Evolutionary conservation across 2,797 vertebrate genomes (phyloP).

Genomic region (Champsocephalus gunnari): DNA sequence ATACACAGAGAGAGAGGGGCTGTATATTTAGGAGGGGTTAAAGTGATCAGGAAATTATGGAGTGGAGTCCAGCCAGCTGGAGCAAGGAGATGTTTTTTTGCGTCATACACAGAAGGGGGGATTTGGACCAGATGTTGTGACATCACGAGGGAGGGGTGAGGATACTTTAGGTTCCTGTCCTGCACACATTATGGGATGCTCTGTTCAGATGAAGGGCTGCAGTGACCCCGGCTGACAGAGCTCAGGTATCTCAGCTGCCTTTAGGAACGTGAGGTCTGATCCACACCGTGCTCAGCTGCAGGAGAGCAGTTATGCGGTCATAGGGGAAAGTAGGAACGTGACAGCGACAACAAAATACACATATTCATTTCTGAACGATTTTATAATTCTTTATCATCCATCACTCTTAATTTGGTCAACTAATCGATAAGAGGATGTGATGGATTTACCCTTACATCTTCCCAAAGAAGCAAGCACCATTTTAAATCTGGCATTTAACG

Average conservation of each 20-base stretch:
- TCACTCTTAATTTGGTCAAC: too few relatives aligned
- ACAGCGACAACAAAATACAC: too few relatives aligned
- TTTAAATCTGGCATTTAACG: too few relatives aligned
- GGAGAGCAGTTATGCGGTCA: background rate
- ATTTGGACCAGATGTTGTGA: conserved; percentile 37
- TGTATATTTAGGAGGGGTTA: conserved; percentile 54
- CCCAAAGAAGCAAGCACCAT: too few relatives aligned
- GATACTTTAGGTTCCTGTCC: background rate
- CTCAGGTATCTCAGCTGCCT: conserved; percentile 1
- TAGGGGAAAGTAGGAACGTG: too few relatives aligned
- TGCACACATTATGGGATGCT: background rate
- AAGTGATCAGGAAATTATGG: conserved; percentile 85
- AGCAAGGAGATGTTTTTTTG: conserved; percentile 7
- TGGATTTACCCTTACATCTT: too few relatives aligned
- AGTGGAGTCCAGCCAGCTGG: conserved; percentile 79
- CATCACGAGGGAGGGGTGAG: conserved; percentile 5
- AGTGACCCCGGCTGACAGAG: conserved; percentile 35
- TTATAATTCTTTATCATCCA: too few relatives aligned
- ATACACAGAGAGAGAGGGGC: conserved; percentile 32
- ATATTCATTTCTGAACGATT: too few relatives aligned
- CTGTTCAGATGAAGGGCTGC: background rate
- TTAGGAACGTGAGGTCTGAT: background rate
- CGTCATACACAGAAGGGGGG: conserved; percentile 18
- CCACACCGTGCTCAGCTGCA: background rate
- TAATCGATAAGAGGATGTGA: too few relatives aligned